Percentiles rank a stretch among this genome's conserved stretches.
Evolutionary conservation across 2,113 vertebrate species (phyloP).

Genomic region (Gobio gobio): DNA sequence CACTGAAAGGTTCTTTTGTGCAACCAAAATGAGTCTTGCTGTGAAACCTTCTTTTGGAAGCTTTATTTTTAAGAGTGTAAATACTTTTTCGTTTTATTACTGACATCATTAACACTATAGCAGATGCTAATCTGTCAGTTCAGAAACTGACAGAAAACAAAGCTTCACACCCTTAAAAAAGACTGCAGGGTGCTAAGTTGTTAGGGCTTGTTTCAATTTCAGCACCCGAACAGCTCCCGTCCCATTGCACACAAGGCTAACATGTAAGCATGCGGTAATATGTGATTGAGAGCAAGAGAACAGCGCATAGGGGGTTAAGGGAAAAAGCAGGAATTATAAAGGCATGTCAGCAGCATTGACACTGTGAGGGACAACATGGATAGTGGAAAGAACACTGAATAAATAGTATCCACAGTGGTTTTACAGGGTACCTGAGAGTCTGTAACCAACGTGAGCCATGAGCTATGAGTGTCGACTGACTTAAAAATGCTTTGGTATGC

Average conservation of each 20-base stretch:
- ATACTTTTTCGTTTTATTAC: background rate
- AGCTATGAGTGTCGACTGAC: slow-evolving; percentile 64
- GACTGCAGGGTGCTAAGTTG: slow-evolving; percentile 9
- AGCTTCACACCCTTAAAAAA: slow-evolving; percentile 49
- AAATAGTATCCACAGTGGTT: slow-evolving; percentile 54
- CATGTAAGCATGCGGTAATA: background rate
- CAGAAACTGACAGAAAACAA: slow-evolving; percentile 27
- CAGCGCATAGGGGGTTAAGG: background rate
- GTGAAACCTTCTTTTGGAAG: background rate
- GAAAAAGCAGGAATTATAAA: background rate
- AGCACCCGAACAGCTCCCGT: slow-evolving; percentile 58
- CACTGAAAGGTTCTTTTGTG: background rate
- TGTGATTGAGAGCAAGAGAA: slow-evolving; percentile 5
- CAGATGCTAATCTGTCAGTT: slow-evolving; percentile 22
- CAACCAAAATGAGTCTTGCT: background rate
- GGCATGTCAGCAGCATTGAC: slow-evolving; percentile 2
- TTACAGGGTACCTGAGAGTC: slow-evolving; percentile 60
- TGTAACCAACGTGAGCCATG: slow-evolving; percentile 64
- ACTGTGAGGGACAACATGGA: slow-evolving; percentile 29
- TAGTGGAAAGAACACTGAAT: slow-evolving; percentile 60
- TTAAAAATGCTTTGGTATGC: slow-evolving; percentile 75
- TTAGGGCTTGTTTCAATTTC: slow-evolving; percentile 41
- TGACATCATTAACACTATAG: slow-evolving; percentile 26
- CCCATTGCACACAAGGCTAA: slow-evolving; percentile 7
- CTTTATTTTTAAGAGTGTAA: background rate